Base-by-base conservation (phyloP, 2,113 vertebrate species). In the Callorhinus ursinus region DNA sequence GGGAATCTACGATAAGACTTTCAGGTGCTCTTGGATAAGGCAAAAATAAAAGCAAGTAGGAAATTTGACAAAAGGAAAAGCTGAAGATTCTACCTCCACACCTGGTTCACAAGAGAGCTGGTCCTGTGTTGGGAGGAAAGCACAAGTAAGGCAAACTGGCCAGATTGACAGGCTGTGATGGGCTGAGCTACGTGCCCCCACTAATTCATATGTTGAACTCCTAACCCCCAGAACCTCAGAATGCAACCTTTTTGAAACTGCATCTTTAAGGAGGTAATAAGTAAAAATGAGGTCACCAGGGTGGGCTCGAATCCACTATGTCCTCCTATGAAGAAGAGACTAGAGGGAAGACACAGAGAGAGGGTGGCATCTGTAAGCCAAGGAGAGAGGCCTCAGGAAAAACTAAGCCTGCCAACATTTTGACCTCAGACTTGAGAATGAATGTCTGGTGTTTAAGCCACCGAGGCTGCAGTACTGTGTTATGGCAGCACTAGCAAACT, bases 151-250 rank as follows among this genome's bases (percentile, higher is more conserved):
- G 61, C 42, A 21, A 22, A 21, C 57, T 2, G 12, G 49, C 69
- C 59, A 57, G 18, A 7, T 2, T 10, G 21, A 18, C 36, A 21
- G 69, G 28, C 2, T 31, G 49, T 24, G 11, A 74, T 0, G 0
- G 49, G 59, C 88, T 77, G 36, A 65, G 12, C 15, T 85, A 16
- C 33, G 49, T 55, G 13, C 19, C 69, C 22, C 2, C n/a, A 24
- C 28, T 33, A 55, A 77, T 15, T 36, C 53, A 49, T 1, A 22
- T 22, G 8, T n/a, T 51, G 12, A 31, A 65, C 61, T 59, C 51
- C 49, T 42, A 59, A 77, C 9, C n/a, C 28, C 49, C 42, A 59
- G 61, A 57, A n/a, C 84, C 39, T 28, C 74, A 18, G 84, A 81
- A 31, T 16, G 16, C 10, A 31, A 81, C 63, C 15, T 9, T 61